Evolutionary conservation across 2,797 vertebrate species (phyloP), one percentile per base, ranked within the genome.

Genomic region (Peromyscus melanophrys): DNA sequence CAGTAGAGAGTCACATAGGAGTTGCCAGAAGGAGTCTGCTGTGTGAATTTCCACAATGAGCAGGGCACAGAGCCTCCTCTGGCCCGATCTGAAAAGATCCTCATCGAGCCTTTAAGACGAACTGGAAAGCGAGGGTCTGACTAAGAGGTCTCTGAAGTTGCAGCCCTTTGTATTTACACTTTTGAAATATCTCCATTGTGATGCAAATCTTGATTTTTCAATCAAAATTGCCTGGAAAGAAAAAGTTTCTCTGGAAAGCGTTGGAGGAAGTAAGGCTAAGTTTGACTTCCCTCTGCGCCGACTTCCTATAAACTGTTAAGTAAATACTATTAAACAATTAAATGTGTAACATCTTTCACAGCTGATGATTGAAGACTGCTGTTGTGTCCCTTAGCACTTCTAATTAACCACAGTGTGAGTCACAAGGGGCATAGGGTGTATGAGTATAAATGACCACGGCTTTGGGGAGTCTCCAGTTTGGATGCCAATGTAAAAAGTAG

Each of bases 181-280:
- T 98, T 98, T 98, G 98, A 98, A 98, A 98, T 98, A 98, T 98
- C 97, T 98, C 98, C 91, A 98, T 99, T 99, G 98, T 99, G 98
- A 99, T 99, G 99, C 98, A 98, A 99, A 99, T 99, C 95, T 80
- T 97, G 96, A 98, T 98, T 98, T 98, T 98, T 97, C 98, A 98
- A 97, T 97, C 52, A 96, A 98, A 97, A 98, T 96, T 97, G 81
- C 89, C 96, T 84, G 27, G 78, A 89, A 94, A 82, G 76, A 92
- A 89, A 90, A 82, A 90, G 97, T 98, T 97, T 98, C 88, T 83
- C 95, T 97, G 97, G 93, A 97, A 97, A 98, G 61, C 71, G 75
- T 84, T 96, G 97, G 86, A 98, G 97, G 98, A 98, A 98, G 89
- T 69, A 96, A 98, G 90, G 88, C 94, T 86, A 92, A 93, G 91